phyloP scores from a whole-genome alignment of 2,797 vertebrate species.

The Anolis apletophallus region DNA sequence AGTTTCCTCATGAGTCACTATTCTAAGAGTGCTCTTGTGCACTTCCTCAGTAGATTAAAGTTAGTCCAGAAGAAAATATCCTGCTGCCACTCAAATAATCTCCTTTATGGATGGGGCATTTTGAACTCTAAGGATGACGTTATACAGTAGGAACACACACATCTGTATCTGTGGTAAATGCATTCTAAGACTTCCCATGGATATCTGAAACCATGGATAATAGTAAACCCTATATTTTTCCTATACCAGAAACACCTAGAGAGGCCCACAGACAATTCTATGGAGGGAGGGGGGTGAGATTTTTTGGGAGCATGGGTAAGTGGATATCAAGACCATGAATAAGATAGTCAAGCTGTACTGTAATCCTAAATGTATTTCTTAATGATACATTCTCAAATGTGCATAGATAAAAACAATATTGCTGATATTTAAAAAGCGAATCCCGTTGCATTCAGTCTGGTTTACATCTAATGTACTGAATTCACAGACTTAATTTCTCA shows the following conservation, averaged over 20 bases:
- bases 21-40: not conserved
- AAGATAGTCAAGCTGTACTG: not conserved
- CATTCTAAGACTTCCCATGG: too few species aligned
- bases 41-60: not conserved
- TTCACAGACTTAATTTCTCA: not conserved
- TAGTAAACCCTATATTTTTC: too few species aligned
- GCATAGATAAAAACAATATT: too few species aligned
- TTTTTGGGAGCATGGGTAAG: too few species aligned
- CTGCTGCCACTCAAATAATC: not conserved
- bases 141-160: not conserved
- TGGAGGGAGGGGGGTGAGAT: too few species aligned
- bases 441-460: not conserved
- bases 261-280: too few species aligned
- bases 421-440: not conserved
- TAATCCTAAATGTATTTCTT: not conserved
- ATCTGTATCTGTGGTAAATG: too few species aligned
- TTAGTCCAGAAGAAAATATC: not conserved
- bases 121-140: not conserved
- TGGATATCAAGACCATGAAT: too few species aligned
- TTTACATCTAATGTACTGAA: not conserved
- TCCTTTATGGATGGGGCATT: not conserved
- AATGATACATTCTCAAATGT: not conserved
- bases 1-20: not conserved
- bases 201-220: too few species aligned
- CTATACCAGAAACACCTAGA: too few species aligned